Evolutionary conservation across 2,888 invertebrate species (phyloP).

Genomic region (Cheilosia impressa): DNA sequence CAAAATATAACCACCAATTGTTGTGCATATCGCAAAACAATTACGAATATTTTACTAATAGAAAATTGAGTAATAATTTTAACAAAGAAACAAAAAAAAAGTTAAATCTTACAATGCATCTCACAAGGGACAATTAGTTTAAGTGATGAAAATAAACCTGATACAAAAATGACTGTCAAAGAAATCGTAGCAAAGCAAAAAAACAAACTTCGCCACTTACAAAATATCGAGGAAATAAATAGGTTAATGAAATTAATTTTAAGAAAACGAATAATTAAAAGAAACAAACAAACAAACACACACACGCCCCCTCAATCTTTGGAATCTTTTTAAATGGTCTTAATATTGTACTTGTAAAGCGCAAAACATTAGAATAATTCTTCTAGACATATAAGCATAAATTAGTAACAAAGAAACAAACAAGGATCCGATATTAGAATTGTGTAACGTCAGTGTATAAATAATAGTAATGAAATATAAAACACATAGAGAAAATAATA

Average conservation of each 20-base stretch:
- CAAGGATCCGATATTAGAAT: not conserved
- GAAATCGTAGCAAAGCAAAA: conserved; percentile 5
- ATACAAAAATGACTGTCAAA: conserved; percentile 35
- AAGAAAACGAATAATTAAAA: conserved; percentile 45
- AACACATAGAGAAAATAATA: conserved; percentile 28
- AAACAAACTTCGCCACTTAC: conserved; percentile 58
- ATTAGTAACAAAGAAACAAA: not conserved
- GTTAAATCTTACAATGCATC: conserved; percentile 62
- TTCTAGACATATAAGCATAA: conserved; percentile 39
- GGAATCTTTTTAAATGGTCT: conserved; percentile 40
- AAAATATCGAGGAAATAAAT: conserved; percentile 72
- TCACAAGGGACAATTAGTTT: conserved; percentile 66
- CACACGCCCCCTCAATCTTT: conserved; percentile 1
- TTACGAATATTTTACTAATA: conserved; percentile 60
- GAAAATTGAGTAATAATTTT: conserved; percentile 31
- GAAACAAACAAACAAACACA: conserved; percentile 16
- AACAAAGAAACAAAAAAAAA: conserved; percentile 21
- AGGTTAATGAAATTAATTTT: conserved; percentile 62
- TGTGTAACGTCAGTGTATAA: conserved; percentile 25
- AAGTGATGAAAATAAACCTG: conserved; percentile 48
- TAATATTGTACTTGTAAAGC: conserved; percentile 44
- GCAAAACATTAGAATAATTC: conserved; percentile 63
- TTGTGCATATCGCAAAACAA: conserved; percentile 73
- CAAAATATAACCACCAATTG: conserved; percentile 70
- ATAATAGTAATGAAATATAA: conserved; percentile 10